Conservation (phyloP, 2,888 invertebrate genomes). For the Idaea dimidiata region DNA sequence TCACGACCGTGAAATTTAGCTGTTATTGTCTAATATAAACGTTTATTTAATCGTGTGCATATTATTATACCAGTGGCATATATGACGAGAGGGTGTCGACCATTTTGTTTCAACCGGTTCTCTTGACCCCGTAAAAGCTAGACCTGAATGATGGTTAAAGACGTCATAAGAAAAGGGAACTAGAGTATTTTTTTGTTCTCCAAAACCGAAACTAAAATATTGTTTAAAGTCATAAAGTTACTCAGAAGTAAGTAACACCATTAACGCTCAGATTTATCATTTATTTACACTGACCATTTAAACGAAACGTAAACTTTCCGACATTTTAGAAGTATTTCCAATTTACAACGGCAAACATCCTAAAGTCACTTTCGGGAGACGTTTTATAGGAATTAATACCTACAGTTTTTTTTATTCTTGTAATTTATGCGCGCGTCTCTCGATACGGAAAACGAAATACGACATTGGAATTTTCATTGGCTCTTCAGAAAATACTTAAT, state of each 20-base stretch:
- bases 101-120: too few species aligned
- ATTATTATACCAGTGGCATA: too few species aligned
- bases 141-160: too few species aligned
- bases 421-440: constrained; percentile 24
- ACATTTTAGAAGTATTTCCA: constrained; percentile 7
- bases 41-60: too few species aligned
- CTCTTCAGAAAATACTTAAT: constrained; percentile 58
- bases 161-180: too few species aligned
- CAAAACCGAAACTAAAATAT: neutral
- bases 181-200: too few species aligned
- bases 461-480: constrained; percentile 60
- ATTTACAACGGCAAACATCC: constrained; percentile 21
- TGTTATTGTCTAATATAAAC: too few species aligned
- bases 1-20: too few species aligned
- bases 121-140: too few species aligned
- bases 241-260: constrained; percentile 11
- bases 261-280: constrained; percentile 16
- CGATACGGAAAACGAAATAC: constrained; percentile 34
- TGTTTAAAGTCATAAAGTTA: neutral
- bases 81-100: too few species aligned
- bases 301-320: constrained; percentile 18
- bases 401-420: constrained; percentile 21
- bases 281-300: constrained; percentile 21
- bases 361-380: constrained; percentile 17
- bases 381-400: constrained; percentile 11